These are phyloP conservation scores for Brienomyrus brachyistius DNA, from an alignment of 2,113 vertebrate genomes.

Conservation along the genomic window DNA sequence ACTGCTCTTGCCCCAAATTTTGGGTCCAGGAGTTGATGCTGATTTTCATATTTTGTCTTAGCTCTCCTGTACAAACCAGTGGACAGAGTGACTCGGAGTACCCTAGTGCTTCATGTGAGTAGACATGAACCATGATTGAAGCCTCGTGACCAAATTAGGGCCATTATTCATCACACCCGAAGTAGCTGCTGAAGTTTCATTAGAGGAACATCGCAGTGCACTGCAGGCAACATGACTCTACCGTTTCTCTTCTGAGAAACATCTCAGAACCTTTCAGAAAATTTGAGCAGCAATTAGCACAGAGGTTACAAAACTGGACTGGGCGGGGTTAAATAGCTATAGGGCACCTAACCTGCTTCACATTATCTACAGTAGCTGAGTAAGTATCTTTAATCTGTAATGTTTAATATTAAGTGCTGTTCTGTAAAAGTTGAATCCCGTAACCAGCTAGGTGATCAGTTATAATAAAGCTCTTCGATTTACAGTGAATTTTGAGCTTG, in stretches of 20 bases:
- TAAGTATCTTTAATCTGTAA: not conserved
- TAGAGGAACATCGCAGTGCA: not conserved
- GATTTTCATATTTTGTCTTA: slow-evolving; percentile 30
- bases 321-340: not conserved
- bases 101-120: slow-evolving; percentile 75
- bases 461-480: not conserved
- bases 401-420: not conserved
- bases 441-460: not conserved
- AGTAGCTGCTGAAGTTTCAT: not conserved
- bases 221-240: not conserved
- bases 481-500: not conserved
- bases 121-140: not conserved
- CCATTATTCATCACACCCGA: not conserved
- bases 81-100: slow-evolving; percentile 76
- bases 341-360: not conserved
- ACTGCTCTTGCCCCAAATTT: not conserved
- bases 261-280: not conserved
- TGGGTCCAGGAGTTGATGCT: not conserved
- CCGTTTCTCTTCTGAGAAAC: too few species aligned
- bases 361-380: not conserved
- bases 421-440: not conserved
- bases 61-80: slow-evolving; percentile 75
- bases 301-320: not conserved
- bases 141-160: not conserved
- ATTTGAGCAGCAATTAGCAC: not conserved